A percentile compares a stretch with the other conserved stretches of the same genome.
phyloP scores from a whole-genome alignment of 2,113 vertebrate species.

The Hipposideros armiger region DNA sequence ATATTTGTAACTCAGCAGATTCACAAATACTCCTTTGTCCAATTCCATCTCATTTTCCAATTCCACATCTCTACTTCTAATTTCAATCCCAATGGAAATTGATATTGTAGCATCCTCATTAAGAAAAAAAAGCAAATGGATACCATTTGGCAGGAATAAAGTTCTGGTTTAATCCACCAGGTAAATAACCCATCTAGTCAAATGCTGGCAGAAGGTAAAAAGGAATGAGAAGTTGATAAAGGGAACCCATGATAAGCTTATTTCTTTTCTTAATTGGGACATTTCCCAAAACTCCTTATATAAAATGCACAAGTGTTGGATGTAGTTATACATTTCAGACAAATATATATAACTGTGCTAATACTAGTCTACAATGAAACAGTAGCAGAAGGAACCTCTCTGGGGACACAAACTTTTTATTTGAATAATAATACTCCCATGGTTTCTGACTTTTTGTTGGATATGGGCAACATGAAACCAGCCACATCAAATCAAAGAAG shows the following conservation, averaged over 20 bases:
- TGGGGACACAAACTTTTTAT: not conserved
- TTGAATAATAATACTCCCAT: not conserved
- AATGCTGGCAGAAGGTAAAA: not conserved
- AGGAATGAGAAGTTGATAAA: not conserved
- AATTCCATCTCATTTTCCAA: constrained; percentile 2
- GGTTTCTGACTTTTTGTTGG: not conserved
- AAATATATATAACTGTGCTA: not conserved
- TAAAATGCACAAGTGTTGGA: not conserved
- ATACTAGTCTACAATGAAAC: not conserved
- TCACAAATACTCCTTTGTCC: not conserved
- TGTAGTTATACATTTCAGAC: not conserved
- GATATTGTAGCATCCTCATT: not conserved
- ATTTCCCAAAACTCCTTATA: not conserved
- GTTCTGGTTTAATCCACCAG: not conserved
- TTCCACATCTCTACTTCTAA: not conserved
- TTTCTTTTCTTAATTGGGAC: not conserved
- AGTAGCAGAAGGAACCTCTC: not conserved
- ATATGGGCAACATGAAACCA: not conserved
- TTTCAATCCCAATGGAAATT: constrained; percentile 20
- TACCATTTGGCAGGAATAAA: not conserved
- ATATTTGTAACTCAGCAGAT: not conserved
- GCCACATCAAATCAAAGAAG: not conserved
- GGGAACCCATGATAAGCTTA: not conserved
- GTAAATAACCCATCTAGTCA: not conserved
- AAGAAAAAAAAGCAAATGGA: not conserved